Percentiles rank a stretch among this genome's conserved stretches.
phyloP scores from a whole-genome alignment of 2,113 vertebrate genomes.

The Thamnaconus septentrionalis region DNA sequence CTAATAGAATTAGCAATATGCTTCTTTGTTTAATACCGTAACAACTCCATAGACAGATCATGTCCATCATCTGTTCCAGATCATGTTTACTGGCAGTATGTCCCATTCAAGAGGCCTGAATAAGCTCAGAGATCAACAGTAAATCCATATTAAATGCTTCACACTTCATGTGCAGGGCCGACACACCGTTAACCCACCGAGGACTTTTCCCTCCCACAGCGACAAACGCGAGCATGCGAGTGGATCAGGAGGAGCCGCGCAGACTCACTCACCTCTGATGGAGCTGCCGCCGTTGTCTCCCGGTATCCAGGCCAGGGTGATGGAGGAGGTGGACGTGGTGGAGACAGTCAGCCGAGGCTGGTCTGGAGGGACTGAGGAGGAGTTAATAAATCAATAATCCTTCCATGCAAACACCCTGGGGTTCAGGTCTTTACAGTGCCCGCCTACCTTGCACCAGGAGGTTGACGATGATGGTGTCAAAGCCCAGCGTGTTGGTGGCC shows the following conservation, averaged over 20 bases:
- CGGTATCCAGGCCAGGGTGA: conserved; percentile 96
- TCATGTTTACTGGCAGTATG: too few relatives aligned
- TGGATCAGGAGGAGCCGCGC: not conserved
- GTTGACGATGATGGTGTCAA: conserved; percentile 97
- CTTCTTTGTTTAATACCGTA: too few relatives aligned
- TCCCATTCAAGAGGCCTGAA: too few relatives aligned
- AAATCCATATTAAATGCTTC: too few relatives aligned
- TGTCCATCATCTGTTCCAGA: too few relatives aligned
- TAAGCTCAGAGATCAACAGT: too few relatives aligned
- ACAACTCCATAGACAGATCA: too few relatives aligned
- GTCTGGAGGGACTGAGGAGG: conserved; percentile 87
- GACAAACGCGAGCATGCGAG: conserved; percentile 16
- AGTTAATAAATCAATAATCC: conserved; percentile 2
- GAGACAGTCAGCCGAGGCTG: conserved; percentile 96
- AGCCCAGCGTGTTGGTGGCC: conserved; percentile 95
- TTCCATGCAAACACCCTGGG: not conserved
- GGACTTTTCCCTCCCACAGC: not conserved
- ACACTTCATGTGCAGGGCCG: too few relatives aligned
- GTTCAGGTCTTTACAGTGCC: not conserved
- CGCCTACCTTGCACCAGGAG: conserved; percentile 93
- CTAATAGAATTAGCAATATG: too few relatives aligned
- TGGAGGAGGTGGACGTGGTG: conserved; percentile 94
- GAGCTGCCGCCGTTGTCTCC: conserved; percentile 94
- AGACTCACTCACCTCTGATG: conserved; percentile 67
- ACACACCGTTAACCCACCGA: too few relatives aligned